These are phyloP conservation scores for Catocala nupta DNA, from an alignment of 2,888 invertebrate genomes.

Conservation along the genomic window DNA sequence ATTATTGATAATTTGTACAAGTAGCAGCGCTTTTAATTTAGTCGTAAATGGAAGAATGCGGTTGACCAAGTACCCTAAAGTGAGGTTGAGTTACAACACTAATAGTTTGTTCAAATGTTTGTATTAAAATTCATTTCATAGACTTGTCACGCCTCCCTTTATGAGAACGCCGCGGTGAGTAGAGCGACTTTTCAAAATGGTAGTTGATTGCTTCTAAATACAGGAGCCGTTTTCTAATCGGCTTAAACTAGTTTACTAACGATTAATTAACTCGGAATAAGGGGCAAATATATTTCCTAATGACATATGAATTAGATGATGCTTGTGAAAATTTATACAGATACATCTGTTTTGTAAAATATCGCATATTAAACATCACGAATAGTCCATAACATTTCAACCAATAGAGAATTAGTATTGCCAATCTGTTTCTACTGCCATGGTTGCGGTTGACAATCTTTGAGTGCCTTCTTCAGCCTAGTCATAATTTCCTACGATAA, in stretches of 20 bases:
- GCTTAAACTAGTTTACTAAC: constrained; percentile 3
- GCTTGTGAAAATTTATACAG: too few relatives aligned
- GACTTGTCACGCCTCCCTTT: constrained; percentile 22
- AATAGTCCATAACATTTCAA: too few relatives aligned
- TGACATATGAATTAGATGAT: too few relatives aligned
- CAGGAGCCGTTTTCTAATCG: constrained; percentile 9
- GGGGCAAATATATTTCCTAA: too few relatives aligned
- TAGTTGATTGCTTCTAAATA: neutral
- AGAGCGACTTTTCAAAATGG: constrained; percentile 4
- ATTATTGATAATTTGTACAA: constrained; percentile 61
- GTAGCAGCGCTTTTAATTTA: constrained; percentile 46
- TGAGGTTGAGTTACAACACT: constrained; percentile 31
- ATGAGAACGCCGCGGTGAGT: constrained; percentile 20
- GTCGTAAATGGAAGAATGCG: constrained; percentile 45
- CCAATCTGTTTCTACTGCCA: too few relatives aligned
- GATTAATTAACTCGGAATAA: too few relatives aligned
- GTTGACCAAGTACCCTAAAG: constrained; percentile 23
- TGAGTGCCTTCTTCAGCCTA: too few relatives aligned
- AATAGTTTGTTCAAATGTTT: constrained; percentile 40
- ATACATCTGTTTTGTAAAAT: too few relatives aligned
- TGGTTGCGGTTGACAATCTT: too few relatives aligned
- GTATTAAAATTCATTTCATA: constrained; percentile 34
- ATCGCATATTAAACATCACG: too few relatives aligned
- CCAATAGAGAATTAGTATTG: too few relatives aligned
- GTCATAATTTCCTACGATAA: too few relatives aligned